Percentiles rank a stretch among this genome's conserved stretches.
phyloP scores from a whole-genome alignment of 2,888 invertebrate genomes.

The Diachrysia chrysitis region DNA sequence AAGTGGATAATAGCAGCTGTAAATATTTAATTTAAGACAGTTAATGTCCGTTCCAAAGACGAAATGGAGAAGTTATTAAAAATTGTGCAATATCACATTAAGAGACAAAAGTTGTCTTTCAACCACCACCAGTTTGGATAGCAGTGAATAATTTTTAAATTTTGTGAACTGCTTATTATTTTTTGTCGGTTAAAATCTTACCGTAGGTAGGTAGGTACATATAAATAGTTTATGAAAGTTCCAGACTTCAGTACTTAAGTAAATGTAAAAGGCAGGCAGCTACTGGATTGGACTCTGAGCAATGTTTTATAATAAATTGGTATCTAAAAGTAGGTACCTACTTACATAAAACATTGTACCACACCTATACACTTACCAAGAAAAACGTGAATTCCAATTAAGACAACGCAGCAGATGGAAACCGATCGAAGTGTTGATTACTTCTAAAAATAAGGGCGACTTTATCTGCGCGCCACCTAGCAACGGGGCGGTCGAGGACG shows the following conservation, averaged over 20 bases:
- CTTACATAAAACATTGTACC: not conserved
- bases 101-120: no score
- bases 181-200: no score
- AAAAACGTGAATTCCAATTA: constrained; percentile 27
- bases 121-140: not conserved
- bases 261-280: no score
- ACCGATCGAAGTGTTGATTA: constrained; percentile 36
- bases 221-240: no score
- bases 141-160: no score
- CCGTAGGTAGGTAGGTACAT: no score
- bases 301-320: no score
- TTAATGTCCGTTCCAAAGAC: constrained; percentile 14
- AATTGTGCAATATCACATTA: not conserved
- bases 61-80: constrained; percentile 10
- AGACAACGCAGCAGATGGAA: constrained; percentile 25
- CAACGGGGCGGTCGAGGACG: constrained; percentile 49
- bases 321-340: no score
- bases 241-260: no score
- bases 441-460: constrained; percentile 43
- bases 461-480: constrained; percentile 39
- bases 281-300: no score
- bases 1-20: constrained; percentile 12
- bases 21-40: constrained; percentile 14
- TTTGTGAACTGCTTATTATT: no score
- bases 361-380: not conserved